Base-by-base conservation (phyloP, 1,140 invertebrate species). In the Drosophila insularis region DNA sequence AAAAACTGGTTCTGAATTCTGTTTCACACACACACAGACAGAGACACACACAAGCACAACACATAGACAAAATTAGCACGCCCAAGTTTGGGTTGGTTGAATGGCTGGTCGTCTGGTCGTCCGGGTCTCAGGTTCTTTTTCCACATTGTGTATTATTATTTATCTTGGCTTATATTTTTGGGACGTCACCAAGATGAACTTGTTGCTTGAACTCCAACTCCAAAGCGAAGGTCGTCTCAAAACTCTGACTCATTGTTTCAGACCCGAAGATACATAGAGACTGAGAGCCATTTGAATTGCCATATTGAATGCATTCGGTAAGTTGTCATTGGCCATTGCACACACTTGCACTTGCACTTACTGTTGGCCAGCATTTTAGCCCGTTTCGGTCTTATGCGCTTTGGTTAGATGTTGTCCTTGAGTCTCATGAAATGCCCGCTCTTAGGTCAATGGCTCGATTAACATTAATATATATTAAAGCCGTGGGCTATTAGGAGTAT, bases 171-270 rank as follows among this genome's bases (percentile, higher is more conserved):
- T 37, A 50, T 50, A 50, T 50, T 50, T 50, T 50, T 50, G 43
- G 17, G 78, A 78, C 70, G 73, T 81, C 78, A 81, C 58, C 58
- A 50, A 50, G 43, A 58, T 81, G 81, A 86, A 86, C 81, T 87
- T 86, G 81, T 62, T 40, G 78, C 82, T 76, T 86, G 81, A 86
- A 81, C 81, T 86, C 81, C 75, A 59, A 32, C 35, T 37, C 35
- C 35, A 37, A 65, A 32, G 40, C 62, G 73, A 76, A 84, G 80
- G 71, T 50, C 50, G 60, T 7, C n/a, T 50, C 2, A 8, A 8
- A 50, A 10, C 43, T 50, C 43, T 50, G 43, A 50, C 43, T 50
- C 43, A 50, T 50, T 50, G 43, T 0, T 4, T 14, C n/a, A 17
- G 13, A n/a, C 3, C 14, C 17, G 40, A 6, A 7, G 5, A 5